Conservation (phyloP, 2,888 invertebrate species). For the Stenodema calcarata region DNA sequence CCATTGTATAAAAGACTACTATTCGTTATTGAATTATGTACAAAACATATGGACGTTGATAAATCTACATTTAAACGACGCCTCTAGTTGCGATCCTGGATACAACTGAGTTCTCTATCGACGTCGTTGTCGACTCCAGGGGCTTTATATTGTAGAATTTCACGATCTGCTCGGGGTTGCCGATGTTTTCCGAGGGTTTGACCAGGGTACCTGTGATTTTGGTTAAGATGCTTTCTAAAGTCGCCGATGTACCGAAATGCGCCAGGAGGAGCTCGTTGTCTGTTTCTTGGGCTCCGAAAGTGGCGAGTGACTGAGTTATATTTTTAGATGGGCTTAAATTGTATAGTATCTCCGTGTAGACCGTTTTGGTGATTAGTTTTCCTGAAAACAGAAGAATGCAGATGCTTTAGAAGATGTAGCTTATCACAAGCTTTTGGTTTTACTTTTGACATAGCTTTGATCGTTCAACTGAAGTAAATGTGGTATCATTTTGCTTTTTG, state of each 20-base stretch:
- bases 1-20: too few species aligned
- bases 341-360: constrained; percentile 72
- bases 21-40: too few species aligned
- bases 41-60: too few species aligned
- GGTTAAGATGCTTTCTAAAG: background rate
- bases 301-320: constrained; percentile 71
- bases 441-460: too few species aligned
- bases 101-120: constrained; percentile 68
- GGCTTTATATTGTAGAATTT: constrained; percentile 69
- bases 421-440: too few species aligned
- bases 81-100: constrained; percentile 74
- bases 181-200: constrained; percentile 18
- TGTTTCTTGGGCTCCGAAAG: constrained; percentile 68
- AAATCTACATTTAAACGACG: constrained; percentile 61
- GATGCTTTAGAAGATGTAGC: too few species aligned
- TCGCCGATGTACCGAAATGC: constrained; percentile 60
- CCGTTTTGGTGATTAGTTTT: constrained; percentile 67
- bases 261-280: constrained; percentile 64
- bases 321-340: constrained; percentile 74
- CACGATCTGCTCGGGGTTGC: constrained; percentile 30
- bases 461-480: too few species aligned
- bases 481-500: too few species aligned
- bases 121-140: constrained; percentile 62
- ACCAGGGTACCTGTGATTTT: constrained; percentile 1
- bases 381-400: constrained; percentile 59